Conservation (phyloP, 2,113 vertebrate genomes). For the Neomonachus schauinslandi region DNA sequence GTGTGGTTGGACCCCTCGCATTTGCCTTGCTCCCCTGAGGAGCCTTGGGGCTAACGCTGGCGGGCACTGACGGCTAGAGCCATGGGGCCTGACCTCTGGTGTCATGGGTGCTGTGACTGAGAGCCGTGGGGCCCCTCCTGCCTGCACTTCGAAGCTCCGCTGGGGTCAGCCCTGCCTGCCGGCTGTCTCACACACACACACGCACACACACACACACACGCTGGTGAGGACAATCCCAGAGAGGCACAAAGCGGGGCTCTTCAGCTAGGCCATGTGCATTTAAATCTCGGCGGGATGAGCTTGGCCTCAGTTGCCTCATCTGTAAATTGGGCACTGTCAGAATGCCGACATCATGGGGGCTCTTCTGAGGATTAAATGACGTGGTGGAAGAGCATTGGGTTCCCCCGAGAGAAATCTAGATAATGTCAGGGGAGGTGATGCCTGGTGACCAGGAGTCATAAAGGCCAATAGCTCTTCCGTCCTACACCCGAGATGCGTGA, state of each 20-base stretch:
- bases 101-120: accelerated
- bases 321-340: background rate
- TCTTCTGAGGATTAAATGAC: accelerated
- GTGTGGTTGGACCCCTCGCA: accelerated
- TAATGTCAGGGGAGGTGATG: background rate
- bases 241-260: background rate
- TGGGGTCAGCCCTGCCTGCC: accelerated
- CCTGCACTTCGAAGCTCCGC: accelerated
- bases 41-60: background rate
- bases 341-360: background rate
- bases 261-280: background rate
- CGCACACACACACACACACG: too few species aligned
- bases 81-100: accelerated
- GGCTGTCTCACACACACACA: accelerated
- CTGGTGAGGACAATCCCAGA: background rate
- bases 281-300: background rate
- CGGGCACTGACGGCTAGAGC: accelerated
- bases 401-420: background rate
- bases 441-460: background rate
- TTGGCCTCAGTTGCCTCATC: background rate
- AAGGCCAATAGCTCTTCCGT: accelerated
- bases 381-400: background rate
- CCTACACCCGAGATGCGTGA: background rate
- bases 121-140: background rate
- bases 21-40: background rate